These are phyloP conservation scores for Drosophila nigrodunni DNA, from an alignment of 1,140 invertebrate genomes.

Conservation along the genomic window DNA sequence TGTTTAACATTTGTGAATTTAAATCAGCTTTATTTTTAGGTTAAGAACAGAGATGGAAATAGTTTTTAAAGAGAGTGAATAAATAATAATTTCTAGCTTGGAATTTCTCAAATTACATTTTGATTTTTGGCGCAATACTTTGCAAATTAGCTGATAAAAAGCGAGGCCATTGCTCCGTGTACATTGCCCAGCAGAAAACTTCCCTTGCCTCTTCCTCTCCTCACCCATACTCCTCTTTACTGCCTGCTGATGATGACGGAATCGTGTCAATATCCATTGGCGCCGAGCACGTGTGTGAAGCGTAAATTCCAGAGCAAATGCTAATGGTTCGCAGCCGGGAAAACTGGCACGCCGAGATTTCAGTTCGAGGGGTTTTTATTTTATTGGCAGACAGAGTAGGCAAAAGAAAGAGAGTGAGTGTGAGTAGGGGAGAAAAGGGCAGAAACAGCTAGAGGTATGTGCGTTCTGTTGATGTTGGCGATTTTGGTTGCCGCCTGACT, in stretches of 20 bases:
- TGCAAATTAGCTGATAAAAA: constrained; percentile 30
- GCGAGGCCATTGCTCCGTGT: not conserved
- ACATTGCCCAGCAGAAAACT: not conserved
- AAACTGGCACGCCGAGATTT: constrained; percentile 65
- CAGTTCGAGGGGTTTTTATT: constrained; percentile 31
- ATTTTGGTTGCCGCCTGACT: constrained; percentile 27
- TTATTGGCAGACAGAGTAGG: not conserved
- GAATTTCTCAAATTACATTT: constrained; percentile 29
- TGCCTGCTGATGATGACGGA: constrained; percentile 64
- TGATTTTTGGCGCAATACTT: constrained; percentile 33
- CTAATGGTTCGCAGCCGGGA: constrained; percentile 60
- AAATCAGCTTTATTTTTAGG: no score
- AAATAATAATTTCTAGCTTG: not conserved
- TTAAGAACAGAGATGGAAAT: no score
- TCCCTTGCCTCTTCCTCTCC: not conserved
- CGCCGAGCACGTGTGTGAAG: constrained; percentile 53
- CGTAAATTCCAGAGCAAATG: constrained; percentile 69
- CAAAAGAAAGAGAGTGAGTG: no score
- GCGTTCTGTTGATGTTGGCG: constrained; percentile 60
- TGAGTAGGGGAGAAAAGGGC: not conserved
- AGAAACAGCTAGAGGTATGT: not conserved
- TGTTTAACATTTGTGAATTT: no score
- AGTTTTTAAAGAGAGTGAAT: not conserved
- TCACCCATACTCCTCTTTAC: not conserved
- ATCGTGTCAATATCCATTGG: constrained; percentile 70